Evolutionary conservation across 2,797 vertebrate species (phyloP).

Genomic region (Peromyscus eremicus): DNA sequence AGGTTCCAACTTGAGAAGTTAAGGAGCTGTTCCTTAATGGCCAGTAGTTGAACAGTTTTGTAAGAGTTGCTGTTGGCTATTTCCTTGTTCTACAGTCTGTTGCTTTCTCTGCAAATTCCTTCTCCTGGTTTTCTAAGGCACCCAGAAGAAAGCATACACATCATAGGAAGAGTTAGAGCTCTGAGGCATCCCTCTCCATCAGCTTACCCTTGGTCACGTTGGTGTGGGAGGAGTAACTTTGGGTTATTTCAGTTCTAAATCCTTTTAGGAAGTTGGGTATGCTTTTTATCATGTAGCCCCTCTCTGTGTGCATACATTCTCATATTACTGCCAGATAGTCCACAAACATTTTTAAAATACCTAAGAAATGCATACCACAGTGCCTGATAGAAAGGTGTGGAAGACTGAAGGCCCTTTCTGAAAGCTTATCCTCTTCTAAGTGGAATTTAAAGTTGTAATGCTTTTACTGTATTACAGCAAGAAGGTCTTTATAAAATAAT

Average conservation of each 20-base stretch:
- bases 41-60: conserved; percentile 84
- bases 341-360: conserved; percentile 61
- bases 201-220: conserved; percentile 9
- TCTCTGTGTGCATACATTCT: conserved; percentile 38
- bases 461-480: neutral
- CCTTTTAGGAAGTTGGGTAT: conserved; percentile 56
- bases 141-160: conserved; percentile 66
- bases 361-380: neutral
- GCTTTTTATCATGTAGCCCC: neutral
- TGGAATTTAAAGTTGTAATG: conserved; percentile 44
- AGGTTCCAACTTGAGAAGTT: conserved; percentile 85
- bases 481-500: neutral
- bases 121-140: conserved; percentile 58
- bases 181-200: neutral
- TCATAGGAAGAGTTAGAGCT: conserved; percentile 69
- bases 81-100: conserved; percentile 60
- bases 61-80: conserved; percentile 81
- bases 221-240: neutral
- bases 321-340: conserved; percentile 45
- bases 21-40: conserved; percentile 81
- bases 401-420: neutral
- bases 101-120: conserved; percentile 76
- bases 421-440: neutral
- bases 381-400: conserved; percentile 14
- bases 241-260: conserved; percentile 64